These are phyloP conservation scores for Austrofundulus limnaeus DNA, from an alignment of 2,113 vertebrate species.

Conservation along the genomic window DNA sequence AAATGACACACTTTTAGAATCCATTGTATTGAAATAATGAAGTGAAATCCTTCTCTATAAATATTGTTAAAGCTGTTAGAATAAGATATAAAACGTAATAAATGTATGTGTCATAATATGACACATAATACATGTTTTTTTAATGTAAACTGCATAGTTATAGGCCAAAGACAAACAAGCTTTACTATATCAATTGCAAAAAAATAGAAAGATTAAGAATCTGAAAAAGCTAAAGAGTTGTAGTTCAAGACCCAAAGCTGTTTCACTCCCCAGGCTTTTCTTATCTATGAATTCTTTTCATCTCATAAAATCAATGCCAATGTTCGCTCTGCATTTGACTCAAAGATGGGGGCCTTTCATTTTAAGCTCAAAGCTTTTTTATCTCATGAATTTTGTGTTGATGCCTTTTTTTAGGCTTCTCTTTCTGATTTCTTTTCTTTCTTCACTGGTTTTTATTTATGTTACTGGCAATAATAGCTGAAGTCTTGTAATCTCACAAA, in stretches of 20 bases:
- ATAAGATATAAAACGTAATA: background rate
- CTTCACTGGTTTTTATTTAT: background rate
- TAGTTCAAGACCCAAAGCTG: conserved; percentile 22
- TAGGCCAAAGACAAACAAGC: conserved; percentile 1
- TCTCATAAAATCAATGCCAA: conserved; percentile 25
- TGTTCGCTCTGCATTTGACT: conserved; percentile 26
- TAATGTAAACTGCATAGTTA: background rate
- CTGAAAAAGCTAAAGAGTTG: conserved; percentile 19
- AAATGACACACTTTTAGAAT: too few species aligned
- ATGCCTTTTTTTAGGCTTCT: background rate
- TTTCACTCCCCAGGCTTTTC: conserved; percentile 36
- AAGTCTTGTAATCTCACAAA: background rate
- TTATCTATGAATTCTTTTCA: conserved; percentile 27
- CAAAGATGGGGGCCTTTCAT: conserved; percentile 13
- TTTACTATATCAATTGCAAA: background rate
- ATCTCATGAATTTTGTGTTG: conserved; percentile 1
- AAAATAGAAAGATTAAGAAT: conserved; percentile 8
- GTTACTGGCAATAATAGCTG: background rate
- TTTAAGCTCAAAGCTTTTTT: conserved; percentile 10
- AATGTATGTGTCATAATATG: too few species aligned
- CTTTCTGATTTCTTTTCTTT: background rate
- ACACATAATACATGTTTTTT: background rate
- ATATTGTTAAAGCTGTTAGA: too few species aligned
- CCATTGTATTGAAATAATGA: too few species aligned
- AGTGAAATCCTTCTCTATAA: too few species aligned